Conservation (phyloP, 2,113 vertebrate genomes). For the Prinia subflava region DNA sequence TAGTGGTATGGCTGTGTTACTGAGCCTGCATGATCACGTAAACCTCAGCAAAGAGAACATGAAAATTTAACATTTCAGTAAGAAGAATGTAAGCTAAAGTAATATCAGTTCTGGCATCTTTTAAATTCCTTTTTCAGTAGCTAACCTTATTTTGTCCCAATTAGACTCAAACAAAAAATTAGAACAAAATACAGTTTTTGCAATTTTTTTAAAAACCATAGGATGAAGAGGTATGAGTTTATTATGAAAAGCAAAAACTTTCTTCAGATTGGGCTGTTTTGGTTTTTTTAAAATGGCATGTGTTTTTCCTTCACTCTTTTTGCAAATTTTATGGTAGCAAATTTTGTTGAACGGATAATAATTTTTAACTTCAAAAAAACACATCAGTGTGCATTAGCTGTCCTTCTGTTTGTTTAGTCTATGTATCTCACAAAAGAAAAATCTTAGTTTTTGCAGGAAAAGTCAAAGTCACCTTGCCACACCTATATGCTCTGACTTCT, state of each 20-base stretch:
- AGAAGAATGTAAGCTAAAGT: not conserved
- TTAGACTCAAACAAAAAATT: not conserved
- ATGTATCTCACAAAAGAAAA: not conserved
- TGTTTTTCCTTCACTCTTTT: not conserved
- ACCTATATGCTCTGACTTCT: not conserved
- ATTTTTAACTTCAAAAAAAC: not conserved
- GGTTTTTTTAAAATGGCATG: not conserved
- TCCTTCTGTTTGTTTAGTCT: not conserved
- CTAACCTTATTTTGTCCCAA: not conserved
- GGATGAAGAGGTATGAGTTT: accelerated
- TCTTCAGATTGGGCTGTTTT: not conserved
- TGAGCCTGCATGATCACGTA: not conserved
- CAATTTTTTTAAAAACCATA: not conserved
- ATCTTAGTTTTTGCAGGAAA: not conserved
- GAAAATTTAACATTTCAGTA: not conserved
- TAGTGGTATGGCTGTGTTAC: not conserved
- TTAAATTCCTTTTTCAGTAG: not conserved
- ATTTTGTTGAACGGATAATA: not conserved
- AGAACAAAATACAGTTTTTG: not conserved
- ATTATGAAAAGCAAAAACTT: not conserved
- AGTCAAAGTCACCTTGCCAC: not conserved
- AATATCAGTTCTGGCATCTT: not conserved
- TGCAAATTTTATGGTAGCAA: not conserved
- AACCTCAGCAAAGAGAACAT: not conserved
- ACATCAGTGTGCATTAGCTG: not conserved